Conservation (phyloP, 2,113 vertebrate genomes). For the Synodontis membranacea region DNA sequence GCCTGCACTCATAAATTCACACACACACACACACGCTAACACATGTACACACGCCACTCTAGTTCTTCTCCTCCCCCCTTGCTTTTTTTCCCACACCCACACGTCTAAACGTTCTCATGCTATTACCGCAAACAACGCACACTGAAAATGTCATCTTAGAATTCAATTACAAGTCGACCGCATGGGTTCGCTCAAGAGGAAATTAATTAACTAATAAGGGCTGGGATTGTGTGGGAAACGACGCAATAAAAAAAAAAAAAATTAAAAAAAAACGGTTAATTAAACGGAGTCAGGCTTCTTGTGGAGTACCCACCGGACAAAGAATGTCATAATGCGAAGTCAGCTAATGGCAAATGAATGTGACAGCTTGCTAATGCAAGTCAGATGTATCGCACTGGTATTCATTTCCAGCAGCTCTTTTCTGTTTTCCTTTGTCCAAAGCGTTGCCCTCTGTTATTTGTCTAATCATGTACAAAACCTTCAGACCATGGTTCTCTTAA, state of each 20-base stretch:
- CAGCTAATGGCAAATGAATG: neutral
- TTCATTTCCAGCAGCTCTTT: neutral
- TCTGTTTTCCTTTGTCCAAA: neutral
- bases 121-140: conserved; percentile 17
- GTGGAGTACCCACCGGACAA: neutral
- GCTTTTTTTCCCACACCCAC: neutral
- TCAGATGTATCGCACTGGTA: neutral
- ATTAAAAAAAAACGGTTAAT: conserved; percentile 1
- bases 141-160: conserved; percentile 27
- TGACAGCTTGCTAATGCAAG: conserved; percentile 10
- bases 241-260: neutral
- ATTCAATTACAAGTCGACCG: conserved; percentile 43
- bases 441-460: neutral
- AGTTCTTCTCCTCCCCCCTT: neutral
- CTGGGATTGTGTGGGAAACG: conserved; percentile 26
- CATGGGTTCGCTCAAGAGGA: conserved; percentile 33
- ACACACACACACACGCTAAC: neutral
- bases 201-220: conserved; percentile 46
- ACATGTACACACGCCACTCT: neutral
- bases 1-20: conserved; percentile 46
- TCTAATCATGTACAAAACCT: neutral
- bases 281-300: conserved; percentile 21
- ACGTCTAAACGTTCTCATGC: neutral
- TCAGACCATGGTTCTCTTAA: too few species aligned
- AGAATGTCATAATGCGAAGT: conserved; percentile 14